Conservation (phyloP, 2,113 vertebrate species). For the Asarcornis scutulata region DNA sequence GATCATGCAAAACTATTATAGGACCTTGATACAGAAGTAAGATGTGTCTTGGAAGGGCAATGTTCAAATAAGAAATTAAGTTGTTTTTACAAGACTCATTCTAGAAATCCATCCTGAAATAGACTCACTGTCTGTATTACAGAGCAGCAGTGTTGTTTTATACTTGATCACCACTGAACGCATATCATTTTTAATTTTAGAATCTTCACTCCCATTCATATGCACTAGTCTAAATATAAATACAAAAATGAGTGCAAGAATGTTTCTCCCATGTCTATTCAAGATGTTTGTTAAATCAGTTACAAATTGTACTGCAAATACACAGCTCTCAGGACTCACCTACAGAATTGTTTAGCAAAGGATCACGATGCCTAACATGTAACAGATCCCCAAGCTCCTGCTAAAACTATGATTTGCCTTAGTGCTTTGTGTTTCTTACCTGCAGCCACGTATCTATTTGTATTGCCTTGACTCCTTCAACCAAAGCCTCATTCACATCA, state of each 20-base stretch:
- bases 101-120: not conserved
- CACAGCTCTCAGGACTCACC: not conserved
- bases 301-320: not conserved
- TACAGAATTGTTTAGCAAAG: not conserved
- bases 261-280: not conserved
- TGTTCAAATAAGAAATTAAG: not conserved
- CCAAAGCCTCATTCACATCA: conserved; percentile 96
- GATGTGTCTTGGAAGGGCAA: not conserved
- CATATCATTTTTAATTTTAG: not conserved
- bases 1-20: not conserved
- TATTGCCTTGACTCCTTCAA: conserved; percentile 98
- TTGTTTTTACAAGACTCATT: not conserved
- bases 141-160: not conserved
- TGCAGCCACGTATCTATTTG: conserved; percentile 99
- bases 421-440: conserved; percentile 72
- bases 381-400: not conserved
- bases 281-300: not conserved
- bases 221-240: not conserved
- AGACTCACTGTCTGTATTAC: not conserved
- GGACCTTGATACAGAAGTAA: not conserved
- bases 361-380: not conserved
- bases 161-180: not conserved
- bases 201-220: not conserved
- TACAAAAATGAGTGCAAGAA: not conserved
- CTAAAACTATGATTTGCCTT: not conserved